Evolutionary conservation across 1,140 invertebrate species (phyloP), one percentile per base, ranked within the genome.

Genomic region (Heliothis subflexa): DNA sequence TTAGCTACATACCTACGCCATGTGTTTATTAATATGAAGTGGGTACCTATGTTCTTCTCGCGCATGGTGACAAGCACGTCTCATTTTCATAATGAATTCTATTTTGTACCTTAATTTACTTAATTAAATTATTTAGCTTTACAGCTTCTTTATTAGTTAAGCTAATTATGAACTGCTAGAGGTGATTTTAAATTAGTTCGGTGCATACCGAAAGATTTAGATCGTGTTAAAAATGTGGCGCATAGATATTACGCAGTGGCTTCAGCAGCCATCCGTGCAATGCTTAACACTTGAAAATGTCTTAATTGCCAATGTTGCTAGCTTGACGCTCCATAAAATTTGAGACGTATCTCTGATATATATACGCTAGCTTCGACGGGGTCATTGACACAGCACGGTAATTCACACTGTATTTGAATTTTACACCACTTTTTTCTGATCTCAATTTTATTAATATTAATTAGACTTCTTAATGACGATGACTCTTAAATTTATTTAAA

Each of bases 261-360:
- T 82, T 75, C 47, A 40, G 73, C 88, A 86, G 55, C 86, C 87
- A 88, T 88, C 86, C 89, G 84, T 89, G 81, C 61, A 85, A 83
- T 86, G 82, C 80, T 85, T 7, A 80, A 80, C 85, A 87, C 80
- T 86, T 86, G 83, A 87, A 81, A 88, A 86, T 88, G 79, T 87
- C 81, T 88, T 92, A 90, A 92, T 92, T 92, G 86, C 85, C 73
- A 81, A 78, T 78, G 70, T 72, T 52, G 61, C 52, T 81, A 62
- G 79, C 88, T 91, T 91, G 87, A 89, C 88, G 91, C 83, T 91
- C 87, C 87, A 91, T 92, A 92, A 91, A 92, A 87, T 91, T 91
- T 90, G 80, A 86, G 75, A 88, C 83, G 85, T 85, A 86, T 80
- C 87, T 88, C 83, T 87, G 59, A 77, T 68, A 86, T 83, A 86